Conservation (phyloP, 2,113 vertebrate species). For the Microcebus ravelobensis region DNA sequence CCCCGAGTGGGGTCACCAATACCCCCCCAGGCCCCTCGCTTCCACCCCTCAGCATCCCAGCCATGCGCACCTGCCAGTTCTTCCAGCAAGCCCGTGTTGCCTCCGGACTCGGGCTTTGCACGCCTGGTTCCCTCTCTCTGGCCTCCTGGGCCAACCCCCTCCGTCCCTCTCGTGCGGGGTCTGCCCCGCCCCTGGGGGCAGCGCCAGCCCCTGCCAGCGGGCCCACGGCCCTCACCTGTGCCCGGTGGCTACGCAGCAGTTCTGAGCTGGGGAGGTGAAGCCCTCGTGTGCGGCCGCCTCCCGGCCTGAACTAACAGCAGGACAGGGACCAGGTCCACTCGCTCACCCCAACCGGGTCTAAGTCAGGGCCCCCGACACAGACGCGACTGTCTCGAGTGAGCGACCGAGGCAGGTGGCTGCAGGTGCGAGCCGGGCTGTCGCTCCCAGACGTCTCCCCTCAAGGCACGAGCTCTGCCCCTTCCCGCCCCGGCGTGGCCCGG, state of each 20-base stretch:
- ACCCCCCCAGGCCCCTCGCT: not conserved
- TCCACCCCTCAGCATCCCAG: not conserved
- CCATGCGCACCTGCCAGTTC: fast-evolving
- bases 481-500: too few species aligned
- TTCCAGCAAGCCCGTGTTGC: fast-evolving
- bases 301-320: not conserved
- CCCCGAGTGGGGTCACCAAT: fast-evolving
- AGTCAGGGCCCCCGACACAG: not conserved
- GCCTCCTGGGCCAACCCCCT: fast-evolving
- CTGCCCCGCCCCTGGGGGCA: not conserved
- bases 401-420: not conserved
- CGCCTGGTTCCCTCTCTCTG: fast-evolving
- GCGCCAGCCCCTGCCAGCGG: fast-evolving
- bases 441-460: not conserved
- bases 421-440: not conserved
- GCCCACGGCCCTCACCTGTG: fast-evolving
- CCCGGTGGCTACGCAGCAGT: fast-evolving
- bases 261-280: not conserved
- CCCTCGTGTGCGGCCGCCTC: not conserved
- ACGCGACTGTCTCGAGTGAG: not conserved
- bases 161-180: not conserved
- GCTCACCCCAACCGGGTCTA: too few species aligned
- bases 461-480: fast-evolving
- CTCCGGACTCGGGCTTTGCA: not conserved
- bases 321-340: not conserved